Conservation (phyloP, 2,797 vertebrate genomes). For the Myotis myotis region DNA sequence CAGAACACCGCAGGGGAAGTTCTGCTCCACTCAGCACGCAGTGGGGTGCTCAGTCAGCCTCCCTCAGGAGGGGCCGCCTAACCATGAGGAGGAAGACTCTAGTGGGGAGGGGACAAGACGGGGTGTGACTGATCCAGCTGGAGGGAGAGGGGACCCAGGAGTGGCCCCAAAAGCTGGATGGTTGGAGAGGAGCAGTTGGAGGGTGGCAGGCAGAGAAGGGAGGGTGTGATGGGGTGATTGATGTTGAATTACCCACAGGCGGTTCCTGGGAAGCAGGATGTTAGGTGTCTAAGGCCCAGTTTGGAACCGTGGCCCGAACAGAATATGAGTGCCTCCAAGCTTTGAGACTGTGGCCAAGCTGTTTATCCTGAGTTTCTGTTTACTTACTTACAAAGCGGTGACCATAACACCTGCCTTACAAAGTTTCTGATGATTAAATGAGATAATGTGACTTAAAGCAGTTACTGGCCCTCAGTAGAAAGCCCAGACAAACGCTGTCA, state of each 20-base stretch:
- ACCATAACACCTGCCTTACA: not conserved
- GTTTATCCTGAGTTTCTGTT: not conserved
- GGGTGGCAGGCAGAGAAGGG: not conserved
- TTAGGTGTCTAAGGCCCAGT: too few relatives aligned
- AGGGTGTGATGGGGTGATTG: not conserved
- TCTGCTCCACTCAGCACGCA: not conserved
- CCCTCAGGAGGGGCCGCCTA: not conserved
- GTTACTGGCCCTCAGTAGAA: not conserved
- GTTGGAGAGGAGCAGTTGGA: not conserved
- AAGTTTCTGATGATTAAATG: not conserved
- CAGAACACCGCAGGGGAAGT: too few relatives aligned
- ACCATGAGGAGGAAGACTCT: not conserved
- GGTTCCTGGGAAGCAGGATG: not conserved
- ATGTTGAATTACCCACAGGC: not conserved
- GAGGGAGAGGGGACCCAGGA: not conserved
- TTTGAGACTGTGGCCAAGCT: not conserved
- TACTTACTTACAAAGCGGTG: not conserved
- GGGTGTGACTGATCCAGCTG: not conserved
- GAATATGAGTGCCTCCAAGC: not conserved
- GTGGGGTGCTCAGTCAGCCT: not conserved
- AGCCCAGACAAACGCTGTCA: fast-evolving
- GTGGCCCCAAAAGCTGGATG: not conserved
- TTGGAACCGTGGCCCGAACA: not conserved
- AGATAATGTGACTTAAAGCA: not conserved
- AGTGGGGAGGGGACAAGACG: not conserved